Conservation (phyloP, 2,888 invertebrate genomes). For the Melinopterus prodromus region DNA sequence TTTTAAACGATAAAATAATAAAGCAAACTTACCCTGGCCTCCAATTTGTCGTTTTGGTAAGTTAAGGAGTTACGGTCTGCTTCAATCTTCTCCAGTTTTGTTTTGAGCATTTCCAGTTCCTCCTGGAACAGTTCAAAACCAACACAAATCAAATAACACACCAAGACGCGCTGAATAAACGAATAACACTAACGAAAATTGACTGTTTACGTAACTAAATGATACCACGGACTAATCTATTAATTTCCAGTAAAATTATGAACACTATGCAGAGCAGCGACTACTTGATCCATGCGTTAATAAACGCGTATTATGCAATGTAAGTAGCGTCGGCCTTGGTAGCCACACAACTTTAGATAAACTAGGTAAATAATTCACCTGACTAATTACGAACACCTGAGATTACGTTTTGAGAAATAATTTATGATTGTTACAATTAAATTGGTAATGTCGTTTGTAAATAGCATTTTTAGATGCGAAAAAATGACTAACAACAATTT, state of each 20-base stretch:
- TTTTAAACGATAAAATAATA: neutral
- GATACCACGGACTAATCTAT: neutral
- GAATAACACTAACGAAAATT: neutral
- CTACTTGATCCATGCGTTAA: neutral
- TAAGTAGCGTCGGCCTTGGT: neutral
- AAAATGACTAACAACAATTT: too few species aligned
- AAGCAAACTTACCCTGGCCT: conserved; percentile 80
- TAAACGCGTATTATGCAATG: neutral
- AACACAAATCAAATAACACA: neutral
- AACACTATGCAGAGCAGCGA: neutral
- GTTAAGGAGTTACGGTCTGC: conserved; percentile 85
- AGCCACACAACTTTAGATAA: neutral
- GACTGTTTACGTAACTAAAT: neutral
- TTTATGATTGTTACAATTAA: too few species aligned
- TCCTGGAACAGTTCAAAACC: conserved; percentile 68
- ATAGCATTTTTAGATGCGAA: too few species aligned
- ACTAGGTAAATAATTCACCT: neutral
- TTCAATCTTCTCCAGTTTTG: conserved; percentile 88
- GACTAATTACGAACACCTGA: neutral
- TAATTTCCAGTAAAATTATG: neutral
- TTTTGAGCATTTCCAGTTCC: conserved; percentile 82
- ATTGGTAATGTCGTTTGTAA: too few species aligned
- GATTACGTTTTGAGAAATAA: neutral
- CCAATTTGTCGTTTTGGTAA: conserved; percentile 87
- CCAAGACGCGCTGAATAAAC: neutral